Evolutionary conservation across 2,888 invertebrate species (phyloP), one percentile per base, ranked within the genome.

Genomic region (Cryptocheilus praepositus): DNA sequence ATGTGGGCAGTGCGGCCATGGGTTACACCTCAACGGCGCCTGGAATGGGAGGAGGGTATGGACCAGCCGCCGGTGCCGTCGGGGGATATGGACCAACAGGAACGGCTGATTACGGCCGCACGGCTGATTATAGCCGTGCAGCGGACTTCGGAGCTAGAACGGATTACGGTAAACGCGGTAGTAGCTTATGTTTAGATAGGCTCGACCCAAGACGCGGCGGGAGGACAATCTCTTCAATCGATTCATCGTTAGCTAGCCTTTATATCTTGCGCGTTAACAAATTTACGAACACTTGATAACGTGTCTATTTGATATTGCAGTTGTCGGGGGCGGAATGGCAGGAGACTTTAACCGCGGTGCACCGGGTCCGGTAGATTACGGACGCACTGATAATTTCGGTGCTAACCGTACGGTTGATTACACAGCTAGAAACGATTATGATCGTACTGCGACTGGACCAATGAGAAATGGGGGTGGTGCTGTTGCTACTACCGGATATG

Each of bases 381-480:
- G 88, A 46, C 86, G 88, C 5, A 86, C 86, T 8, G 89, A 89
- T 67, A 88, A 81, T 66, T 89, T 87, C 56, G 84, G 85, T 19
- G 81, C 84, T 21, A 83, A 84, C 44, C 83, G 89, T n/a, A 82
- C 86, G 8, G 86, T 86, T 45, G 88, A 88, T 64, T 88, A 88
- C 60, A 80, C 86, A 21, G 82, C 87, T 15, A 83, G 88, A 73
- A 86, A 80, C 59, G 89, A 88, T 64, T 88, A 89, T 66, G 88
- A 89, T 62, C 86, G 89, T 45, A 82, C 78, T 25, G 81, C 87
- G 7, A 82, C 86, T 15, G 88, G 87, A 36, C 88, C 88, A 4
- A 89, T 88, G 87, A 84, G 89, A 70, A 89, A 89, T 57, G 89
- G 89, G 44, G 86, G 86, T 53, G 85, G 85, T 11, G 84, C 87